Conservation (phyloP, 2,888 invertebrate genomes). For the Hesperia comma region DNA sequence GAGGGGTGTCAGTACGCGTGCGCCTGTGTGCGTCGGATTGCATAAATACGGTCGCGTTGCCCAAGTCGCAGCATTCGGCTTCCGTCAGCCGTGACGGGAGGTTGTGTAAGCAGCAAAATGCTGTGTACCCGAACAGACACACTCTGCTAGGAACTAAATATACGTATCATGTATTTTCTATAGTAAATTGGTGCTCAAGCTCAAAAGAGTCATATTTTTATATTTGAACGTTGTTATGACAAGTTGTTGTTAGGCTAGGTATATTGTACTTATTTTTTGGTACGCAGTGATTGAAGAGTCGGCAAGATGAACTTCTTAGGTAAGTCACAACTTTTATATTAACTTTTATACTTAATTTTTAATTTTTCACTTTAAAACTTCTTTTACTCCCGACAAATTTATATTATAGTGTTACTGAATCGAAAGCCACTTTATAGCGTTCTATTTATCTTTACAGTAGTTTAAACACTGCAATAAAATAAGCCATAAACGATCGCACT, state of each 20-base stretch:
- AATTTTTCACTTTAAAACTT: no score
- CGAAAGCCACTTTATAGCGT: background rate
- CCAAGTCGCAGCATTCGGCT: conserved; percentile 62
- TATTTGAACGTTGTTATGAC: conserved; percentile 70
- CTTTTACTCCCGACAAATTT: background rate
- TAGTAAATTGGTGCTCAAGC: conserved; percentile 78
- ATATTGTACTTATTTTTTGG: conserved; percentile 47
- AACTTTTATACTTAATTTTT: background rate
- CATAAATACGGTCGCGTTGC: conserved; percentile 59
- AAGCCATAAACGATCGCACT: conserved; percentile 9
- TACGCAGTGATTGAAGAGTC: conserved; percentile 55
- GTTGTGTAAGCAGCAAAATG: conserved; percentile 57
- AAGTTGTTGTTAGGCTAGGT: conserved; percentile 62
- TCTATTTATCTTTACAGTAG: background rate
- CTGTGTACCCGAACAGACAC: conserved; percentile 68
- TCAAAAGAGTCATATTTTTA: conserved; percentile 68
- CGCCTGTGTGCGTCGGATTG: conserved; percentile 49
- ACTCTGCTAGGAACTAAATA: conserved; percentile 60
- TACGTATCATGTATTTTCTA: conserved; percentile 80
- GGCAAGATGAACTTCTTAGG: conserved; percentile 78
- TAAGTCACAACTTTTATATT: conserved; percentile 54
- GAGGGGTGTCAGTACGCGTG: conserved; percentile 41
- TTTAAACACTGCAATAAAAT: conserved; percentile 23
- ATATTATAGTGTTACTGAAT: background rate
- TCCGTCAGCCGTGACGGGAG: conserved; percentile 62